A percentile compares a stretch with the other conserved stretches of the same genome.
These are phyloP conservation scores for Arrhopalites spinosus DNA, from an alignment of 2,888 invertebrate genomes.

Conservation along the genomic window DNA sequence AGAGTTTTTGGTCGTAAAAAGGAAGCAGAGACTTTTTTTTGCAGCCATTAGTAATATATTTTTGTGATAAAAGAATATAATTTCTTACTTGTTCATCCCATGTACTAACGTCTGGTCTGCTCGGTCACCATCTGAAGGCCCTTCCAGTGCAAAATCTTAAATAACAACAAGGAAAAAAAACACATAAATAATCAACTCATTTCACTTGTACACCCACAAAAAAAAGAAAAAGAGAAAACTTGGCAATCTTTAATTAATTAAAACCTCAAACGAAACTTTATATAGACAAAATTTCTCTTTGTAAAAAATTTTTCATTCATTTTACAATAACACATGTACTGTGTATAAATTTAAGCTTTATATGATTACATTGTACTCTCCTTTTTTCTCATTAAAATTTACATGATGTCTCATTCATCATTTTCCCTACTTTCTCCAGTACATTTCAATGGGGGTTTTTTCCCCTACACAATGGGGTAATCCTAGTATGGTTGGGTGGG, in stretches of 20 bases:
- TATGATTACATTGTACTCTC: too few relatives aligned
- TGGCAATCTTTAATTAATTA: not conserved
- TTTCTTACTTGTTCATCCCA: slow-evolving; percentile 55
- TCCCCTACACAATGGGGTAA: too few relatives aligned
- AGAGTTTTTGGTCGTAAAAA: slow-evolving; percentile 36
- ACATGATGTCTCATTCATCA: too few relatives aligned
- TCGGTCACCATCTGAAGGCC: slow-evolving; percentile 49
- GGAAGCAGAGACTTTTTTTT: slow-evolving; percentile 36
- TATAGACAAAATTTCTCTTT: not conserved
- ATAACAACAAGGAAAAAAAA: slow-evolving; percentile 18
- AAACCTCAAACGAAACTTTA: not conserved
- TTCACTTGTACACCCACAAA: not conserved
- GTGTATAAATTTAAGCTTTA: too few relatives aligned
- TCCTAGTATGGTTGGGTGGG: too few relatives aligned
- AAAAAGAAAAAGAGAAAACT: not conserved
- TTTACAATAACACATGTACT: too few relatives aligned
- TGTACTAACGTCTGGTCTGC: slow-evolving; percentile 53
- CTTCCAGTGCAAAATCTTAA: slow-evolving; percentile 53
- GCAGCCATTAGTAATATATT: slow-evolving; percentile 21
- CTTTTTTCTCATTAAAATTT: too few relatives aligned
- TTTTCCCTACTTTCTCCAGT: too few relatives aligned
- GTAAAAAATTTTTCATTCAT: not conserved
- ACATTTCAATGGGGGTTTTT: too few relatives aligned
- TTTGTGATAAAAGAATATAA: slow-evolving; percentile 1
- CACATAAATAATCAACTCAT: not conserved